phyloP scores from a whole-genome alignment of 2,113 vertebrate genomes.

The Coracopsis vasa region DNA sequence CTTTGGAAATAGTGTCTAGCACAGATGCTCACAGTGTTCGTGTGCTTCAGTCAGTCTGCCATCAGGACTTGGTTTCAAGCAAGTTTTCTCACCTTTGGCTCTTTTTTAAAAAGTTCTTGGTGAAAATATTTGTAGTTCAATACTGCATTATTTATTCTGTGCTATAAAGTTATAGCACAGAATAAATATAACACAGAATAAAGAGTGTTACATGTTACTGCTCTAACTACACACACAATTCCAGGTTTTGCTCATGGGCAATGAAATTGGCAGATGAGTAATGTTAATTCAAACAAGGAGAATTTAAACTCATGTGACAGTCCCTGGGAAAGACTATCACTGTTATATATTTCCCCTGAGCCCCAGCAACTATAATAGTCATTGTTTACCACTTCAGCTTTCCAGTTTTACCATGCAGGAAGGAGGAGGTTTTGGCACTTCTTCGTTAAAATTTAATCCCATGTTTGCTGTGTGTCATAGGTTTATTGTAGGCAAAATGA shows the following conservation, averaged over 20 bases:
- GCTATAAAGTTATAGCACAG: background rate
- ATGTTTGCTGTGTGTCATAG: background rate
- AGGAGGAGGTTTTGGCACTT: background rate
- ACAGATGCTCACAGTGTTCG: rapidly evolving
- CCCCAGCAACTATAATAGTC: background rate
- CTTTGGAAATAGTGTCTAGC: background rate
- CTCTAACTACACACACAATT: background rate
- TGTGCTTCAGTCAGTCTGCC: background rate
- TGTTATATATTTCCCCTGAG: background rate
- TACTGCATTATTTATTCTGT: background rate
- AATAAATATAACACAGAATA: too few relatives aligned
- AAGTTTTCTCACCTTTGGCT: background rate
- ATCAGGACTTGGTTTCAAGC: background rate
- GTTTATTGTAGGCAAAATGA: conserved; percentile 18
- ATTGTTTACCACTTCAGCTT: background rate
- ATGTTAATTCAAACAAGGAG: background rate
- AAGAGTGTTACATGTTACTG: background rate
- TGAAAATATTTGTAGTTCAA: background rate
- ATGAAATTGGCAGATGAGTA: background rate
- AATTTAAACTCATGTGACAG: background rate
- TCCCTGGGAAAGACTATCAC: background rate
- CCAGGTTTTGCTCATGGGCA: background rate
- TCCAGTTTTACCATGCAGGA: background rate
- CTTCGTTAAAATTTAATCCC: background rate
- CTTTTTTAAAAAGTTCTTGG: background rate